Evolutionary conservation across 1,140 invertebrate genomes (phyloP).

Genomic region (Brachionus sp.): DNA sequence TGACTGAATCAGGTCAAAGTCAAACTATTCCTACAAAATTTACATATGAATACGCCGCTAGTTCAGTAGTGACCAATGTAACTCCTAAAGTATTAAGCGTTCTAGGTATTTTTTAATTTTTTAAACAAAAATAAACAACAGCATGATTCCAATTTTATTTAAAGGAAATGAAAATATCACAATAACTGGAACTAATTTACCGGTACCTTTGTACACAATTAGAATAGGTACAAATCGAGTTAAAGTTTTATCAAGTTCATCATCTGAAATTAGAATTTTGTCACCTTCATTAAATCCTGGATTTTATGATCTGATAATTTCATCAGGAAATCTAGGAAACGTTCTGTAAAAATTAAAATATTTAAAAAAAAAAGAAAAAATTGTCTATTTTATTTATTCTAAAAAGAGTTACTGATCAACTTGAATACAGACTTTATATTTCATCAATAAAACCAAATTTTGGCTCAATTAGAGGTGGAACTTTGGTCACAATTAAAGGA

Average conservation of each 20-base stretch:
- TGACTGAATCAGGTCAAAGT: conserved; percentile 33
- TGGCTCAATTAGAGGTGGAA: conserved; percentile 50
- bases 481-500: conserved; percentile 51
- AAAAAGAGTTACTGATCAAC: neutral
- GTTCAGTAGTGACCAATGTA: neutral
- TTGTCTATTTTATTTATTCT: neutral
- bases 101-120: neutral
- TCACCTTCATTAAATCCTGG: conserved; percentile 48
- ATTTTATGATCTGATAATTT: conserved; percentile 45
- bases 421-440: conserved; percentile 45
- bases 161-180: conserved; percentile 49
- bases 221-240: conserved; percentile 47
- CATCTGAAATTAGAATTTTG: conserved; percentile 47
- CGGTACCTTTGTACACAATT: neutral
- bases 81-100: conserved; percentile 15
- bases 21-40: conserved; percentile 47
- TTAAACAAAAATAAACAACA: neutral
- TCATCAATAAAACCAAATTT: conserved; percentile 21
- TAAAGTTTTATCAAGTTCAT: conserved; percentile 37
- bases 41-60: conserved; percentile 36
- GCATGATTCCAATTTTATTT: neutral
- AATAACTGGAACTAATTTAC: conserved; percentile 50
- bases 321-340: neutral
- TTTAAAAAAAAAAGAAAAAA: neutral
- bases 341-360: neutral